Evolutionary conservation across 2,113 vertebrate genomes (phyloP), one percentile per base, ranked within the genome.

Genomic region (Corythornis madagascariensis): DNA sequence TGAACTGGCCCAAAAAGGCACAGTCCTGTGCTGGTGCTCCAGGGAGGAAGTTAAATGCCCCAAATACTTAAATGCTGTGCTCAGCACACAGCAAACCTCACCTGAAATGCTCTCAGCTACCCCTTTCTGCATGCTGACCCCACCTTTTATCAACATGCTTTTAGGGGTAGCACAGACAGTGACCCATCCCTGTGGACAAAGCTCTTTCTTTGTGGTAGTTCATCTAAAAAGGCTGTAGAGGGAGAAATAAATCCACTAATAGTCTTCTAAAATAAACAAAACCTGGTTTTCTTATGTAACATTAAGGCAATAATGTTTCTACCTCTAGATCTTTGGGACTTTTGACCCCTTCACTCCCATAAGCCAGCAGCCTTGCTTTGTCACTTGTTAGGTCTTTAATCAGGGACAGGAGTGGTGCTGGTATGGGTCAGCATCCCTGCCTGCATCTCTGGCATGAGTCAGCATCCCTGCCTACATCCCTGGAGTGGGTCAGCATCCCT

Each of bases 221-320:
- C 45, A 88, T 26, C 52, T 75, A 22, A 78, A 72, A 67, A 84
- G 16, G 45, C 38, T 74, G 48, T 64, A 60, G 53, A 90, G 47
- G 35, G 40, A 82, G 61, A 92, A 86, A 11, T 53, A 83, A 90
- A 81, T n/a, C n/a, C 19, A 74, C 31, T 76, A 42, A 57, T 43
- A 38, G 6, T 13, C 25, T 85, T 77, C 21, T 70, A 55, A 88
- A 86, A 75, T 26, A 0, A 38, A 61, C 53, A 31, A 67, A 80
- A 11, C 16, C 7, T 53, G 26, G 0, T 63, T 79, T 85, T 73
- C 50, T 70, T 76, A 40, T 4, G 2, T 87, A 70, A 63, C 3
- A 7, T 65, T 25, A 50, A 42, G 61, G 52, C 38, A 48, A 25
- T 40, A 31, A 52, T 79, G 26, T 70, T 86, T 86, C 33, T 76